Percentiles rank a stretch among this genome's conserved stretches.
phyloP scores from a whole-genome alignment of 2,113 vertebrate genomes.

The Puntigrus tetrazona region DNA sequence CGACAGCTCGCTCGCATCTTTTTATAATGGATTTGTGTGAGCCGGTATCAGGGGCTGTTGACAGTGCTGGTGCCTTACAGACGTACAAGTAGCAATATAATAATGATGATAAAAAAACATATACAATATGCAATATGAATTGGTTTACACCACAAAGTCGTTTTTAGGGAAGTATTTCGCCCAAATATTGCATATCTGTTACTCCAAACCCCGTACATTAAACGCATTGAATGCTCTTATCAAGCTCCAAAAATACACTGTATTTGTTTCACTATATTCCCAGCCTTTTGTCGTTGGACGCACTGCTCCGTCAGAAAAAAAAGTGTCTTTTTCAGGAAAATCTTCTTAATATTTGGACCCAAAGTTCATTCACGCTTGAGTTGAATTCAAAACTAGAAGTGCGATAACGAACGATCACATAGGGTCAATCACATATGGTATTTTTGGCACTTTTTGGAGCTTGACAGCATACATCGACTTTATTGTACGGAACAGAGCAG shows the following conservation, averaged over 20 bases:
- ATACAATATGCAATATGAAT: neutral
- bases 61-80: neutral
- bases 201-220: neutral
- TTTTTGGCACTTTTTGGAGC: neutral
- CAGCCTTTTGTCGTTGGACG: neutral
- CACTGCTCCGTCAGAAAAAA: neutral
- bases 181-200: neutral
- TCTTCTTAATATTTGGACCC: neutral
- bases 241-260: neutral
- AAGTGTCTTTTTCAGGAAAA: too few species aligned
- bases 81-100: neutral
- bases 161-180: neutral
- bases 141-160: neutral
- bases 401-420: neutral
- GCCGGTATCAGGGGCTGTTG: neutral
- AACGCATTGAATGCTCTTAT: neutral
- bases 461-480: neutral
- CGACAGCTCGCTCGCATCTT: neutral
- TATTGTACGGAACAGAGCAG: neutral
- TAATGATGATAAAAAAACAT: too few species aligned
- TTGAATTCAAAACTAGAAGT: neutral
- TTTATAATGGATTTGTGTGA: neutral
- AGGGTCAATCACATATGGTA: neutral
- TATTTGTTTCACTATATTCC: neutral
- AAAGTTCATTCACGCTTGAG: neutral